Evolutionary conservation across 2,888 invertebrate genomes (phyloP).

Genomic region (Spisula solida): DNA sequence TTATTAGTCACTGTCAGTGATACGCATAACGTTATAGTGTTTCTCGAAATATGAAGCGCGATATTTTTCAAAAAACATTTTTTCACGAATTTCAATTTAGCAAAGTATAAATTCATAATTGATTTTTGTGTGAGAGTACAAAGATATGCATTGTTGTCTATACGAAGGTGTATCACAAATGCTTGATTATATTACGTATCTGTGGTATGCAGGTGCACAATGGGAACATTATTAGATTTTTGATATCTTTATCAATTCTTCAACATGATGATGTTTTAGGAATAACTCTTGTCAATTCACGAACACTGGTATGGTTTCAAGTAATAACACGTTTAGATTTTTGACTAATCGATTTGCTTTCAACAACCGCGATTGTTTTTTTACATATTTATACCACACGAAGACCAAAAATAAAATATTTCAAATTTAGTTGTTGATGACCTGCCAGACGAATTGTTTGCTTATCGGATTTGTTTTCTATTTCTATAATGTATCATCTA

Average conservation of each 20-base stretch:
- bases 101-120: background rate
- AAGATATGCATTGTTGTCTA: background rate
- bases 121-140: background rate
- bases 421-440: background rate
- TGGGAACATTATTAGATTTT: background rate
- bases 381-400: background rate
- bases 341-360: constrained; percentile 9
- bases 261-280: background rate
- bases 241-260: background rate
- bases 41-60: background rate
- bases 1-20: no score
- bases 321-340: background rate
- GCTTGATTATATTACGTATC: background rate
- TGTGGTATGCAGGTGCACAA: background rate
- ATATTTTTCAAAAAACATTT: background rate
- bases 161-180: background rate
- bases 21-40: background rate
- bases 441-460: background rate
- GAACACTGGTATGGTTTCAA: background rate
- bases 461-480: background rate
- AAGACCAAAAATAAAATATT: background rate
- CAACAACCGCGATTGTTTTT: background rate
- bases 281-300: background rate
- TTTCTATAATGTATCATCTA: background rate
- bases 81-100: background rate